Percentiles rank a stretch among this genome's conserved stretches.
Conservation (phyloP, 2,797 vertebrate species). For the Xenops minutus region DNA sequence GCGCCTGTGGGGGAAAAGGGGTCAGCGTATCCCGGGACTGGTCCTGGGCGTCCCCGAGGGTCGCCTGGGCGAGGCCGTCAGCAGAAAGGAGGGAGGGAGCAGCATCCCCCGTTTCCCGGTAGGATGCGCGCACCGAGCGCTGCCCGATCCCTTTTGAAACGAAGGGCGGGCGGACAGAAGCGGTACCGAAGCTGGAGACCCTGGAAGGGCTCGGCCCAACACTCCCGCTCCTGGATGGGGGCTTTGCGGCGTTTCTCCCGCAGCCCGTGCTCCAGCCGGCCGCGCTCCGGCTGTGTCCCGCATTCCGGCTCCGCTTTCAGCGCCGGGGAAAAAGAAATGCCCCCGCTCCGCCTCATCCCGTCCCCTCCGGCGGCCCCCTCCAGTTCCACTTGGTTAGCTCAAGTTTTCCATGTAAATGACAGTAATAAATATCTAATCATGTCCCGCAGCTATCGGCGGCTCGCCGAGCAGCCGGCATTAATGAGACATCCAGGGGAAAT, state of each 20-base stretch:
- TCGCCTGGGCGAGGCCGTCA: background rate
- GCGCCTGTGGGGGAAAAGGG: background rate
- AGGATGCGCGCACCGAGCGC: background rate
- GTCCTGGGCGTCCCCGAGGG: background rate
- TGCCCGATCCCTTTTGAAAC: background rate
- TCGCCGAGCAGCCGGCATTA: conserved; percentile 65
- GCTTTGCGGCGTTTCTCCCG: background rate
- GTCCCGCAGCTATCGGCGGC: conserved; percentile 81
- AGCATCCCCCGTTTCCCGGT: background rate
- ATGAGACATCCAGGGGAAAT: conserved; percentile 54
- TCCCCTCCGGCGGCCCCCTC: conserved; percentile 68
- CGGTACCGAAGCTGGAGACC: background rate
- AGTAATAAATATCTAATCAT: conserved; percentile 98
- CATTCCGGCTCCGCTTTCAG: background rate
- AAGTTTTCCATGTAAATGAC: conserved; percentile 84
- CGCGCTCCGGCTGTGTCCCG: background rate
- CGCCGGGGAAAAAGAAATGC: background rate
- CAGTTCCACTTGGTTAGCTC: conserved; percentile 80
- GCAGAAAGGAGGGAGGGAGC: background rate
- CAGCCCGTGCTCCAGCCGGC: background rate
- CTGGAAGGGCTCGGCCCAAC: background rate
- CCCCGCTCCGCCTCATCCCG: background rate
- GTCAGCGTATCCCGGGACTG: background rate
- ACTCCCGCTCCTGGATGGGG: accelerated
- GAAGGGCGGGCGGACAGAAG: background rate